phyloP scores from a whole-genome alignment of 2,888 invertebrate genomes.

The Alsophila aescularia region DNA sequence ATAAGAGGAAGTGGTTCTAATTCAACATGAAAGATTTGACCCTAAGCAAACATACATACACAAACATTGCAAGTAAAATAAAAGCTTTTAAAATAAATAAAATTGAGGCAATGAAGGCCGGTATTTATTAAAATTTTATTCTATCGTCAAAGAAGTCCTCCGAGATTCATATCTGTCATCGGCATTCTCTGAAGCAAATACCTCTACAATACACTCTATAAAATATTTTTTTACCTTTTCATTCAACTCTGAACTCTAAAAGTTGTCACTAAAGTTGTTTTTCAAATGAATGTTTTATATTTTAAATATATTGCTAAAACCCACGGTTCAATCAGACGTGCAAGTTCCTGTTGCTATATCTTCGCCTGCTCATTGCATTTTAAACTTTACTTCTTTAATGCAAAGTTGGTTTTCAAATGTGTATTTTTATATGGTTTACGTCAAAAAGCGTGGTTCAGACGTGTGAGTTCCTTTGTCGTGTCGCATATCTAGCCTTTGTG shows the following conservation, averaged over 20 bases:
- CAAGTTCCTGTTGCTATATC: too few relatives aligned
- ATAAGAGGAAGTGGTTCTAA: too few relatives aligned
- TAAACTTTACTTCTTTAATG: too few relatives aligned
- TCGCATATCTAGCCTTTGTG: slow-evolving; percentile 8
- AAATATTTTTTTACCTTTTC: neutral
- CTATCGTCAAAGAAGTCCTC: neutral
- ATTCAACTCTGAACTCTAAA: neutral
- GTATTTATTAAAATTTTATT: slow-evolving; percentile 3
- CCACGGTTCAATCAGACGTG: too few relatives aligned
- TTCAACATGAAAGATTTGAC: too few relatives aligned
- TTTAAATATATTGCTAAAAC: neutral
- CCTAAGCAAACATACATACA: too few relatives aligned
- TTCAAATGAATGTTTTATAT: neutral
- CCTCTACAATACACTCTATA: neutral
- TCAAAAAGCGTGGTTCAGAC: neutral
- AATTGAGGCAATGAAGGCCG: neutral
- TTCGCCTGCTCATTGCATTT: too few relatives aligned
- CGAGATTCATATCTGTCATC: neutral
- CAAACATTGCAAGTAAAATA: too few relatives aligned
- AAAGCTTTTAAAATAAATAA: too few relatives aligned
- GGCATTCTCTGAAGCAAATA: slow-evolving; percentile 6
- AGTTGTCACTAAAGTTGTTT: neutral
- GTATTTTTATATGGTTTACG: neutral
- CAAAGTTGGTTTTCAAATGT: too few relatives aligned
- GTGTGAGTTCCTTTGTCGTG: slow-evolving; percentile 4